Evolutionary conservation across 2,797 vertebrate genomes (phyloP), one percentile per base, ranked within the genome.

Genomic region (Siniperca scherzeri): DNA sequence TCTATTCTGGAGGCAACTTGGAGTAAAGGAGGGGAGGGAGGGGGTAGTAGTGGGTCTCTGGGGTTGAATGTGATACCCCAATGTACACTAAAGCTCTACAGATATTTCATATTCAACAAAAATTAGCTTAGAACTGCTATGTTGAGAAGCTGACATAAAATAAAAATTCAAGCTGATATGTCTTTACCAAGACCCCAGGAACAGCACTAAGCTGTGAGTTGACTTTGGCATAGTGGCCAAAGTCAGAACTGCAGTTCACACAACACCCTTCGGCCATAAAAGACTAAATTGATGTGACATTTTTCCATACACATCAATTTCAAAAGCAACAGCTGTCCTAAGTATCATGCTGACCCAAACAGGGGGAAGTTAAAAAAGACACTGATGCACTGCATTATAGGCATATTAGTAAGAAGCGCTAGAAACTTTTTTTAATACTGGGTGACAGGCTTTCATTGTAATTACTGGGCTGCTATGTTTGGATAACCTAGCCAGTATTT

Each of bases 1-100:
- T 80, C 78, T 69, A 40, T 64, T 67, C 27, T 76, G 38, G n/a
- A 70, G 27, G 30, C n/a, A 22, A 62, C 66, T 55, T 62, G 33
- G 50, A 80, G 61, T 77, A 56, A 77, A 64, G 48, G 42, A 65
- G 68, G 64, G 46, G 33, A 10, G 22, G 40, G 0, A 0, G 68
- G n/a, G 9, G 27, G 40, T 10, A 16, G 36, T 59, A 59, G 42
- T 17, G 25, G 48, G 17, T 79, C 84, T 76, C 82, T 53, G 55
- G 79, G 52, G 80, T 56, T 38, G 33, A 76, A 77, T 64, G 27
- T 55, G 73, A 87, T 76, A 80, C 46, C 44, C 57, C 33, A 66
- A 5, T 9, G 42, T 46, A 56, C 50, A 68, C 4, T 44, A 13
- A 73, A 44, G 68, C 22, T 67, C 9, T 19, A 53, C 4, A 0